Percentiles rank a stretch among this genome's conserved stretches.
These are phyloP conservation scores for Odontomyia ornata DNA, from an alignment of 2,888 invertebrate species.

Conservation along the genomic window DNA sequence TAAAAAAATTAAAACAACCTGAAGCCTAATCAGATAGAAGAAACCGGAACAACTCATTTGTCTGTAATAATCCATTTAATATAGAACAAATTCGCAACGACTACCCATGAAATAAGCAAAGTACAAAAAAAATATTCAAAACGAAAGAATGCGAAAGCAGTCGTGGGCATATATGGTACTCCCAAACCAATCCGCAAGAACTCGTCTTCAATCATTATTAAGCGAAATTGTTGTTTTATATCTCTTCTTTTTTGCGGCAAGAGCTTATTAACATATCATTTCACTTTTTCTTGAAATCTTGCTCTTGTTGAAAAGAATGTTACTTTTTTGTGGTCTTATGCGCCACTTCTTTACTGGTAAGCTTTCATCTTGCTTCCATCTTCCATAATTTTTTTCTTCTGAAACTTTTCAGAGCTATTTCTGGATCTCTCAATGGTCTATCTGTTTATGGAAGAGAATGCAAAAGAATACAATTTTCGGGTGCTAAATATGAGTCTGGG, in stretches of 20 bases:
- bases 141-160: neutral
- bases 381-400: neutral
- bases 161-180: neutral
- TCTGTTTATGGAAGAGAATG: neutral
- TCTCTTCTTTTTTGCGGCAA: constrained; percentile 23
- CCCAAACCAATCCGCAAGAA: too few species aligned
- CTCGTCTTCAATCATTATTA: constrained; percentile 2
- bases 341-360: neutral
- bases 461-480: neutral
- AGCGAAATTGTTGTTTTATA: too few species aligned
- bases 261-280: constrained; percentile 54
- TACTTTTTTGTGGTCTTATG: neutral
- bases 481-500: neutral
- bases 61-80: neutral
- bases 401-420: neutral
- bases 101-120: neutral
- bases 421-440: too few species aligned
- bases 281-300: constrained; percentile 52
- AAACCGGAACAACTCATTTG: neutral
- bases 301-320: constrained; percentile 17
- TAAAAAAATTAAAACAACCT: neutral
- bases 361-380: neutral
- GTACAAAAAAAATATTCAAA: neutral
- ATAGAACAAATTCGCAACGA: neutral
- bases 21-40: neutral